These are phyloP conservation scores for Machaerirhynchus nigripectus DNA, from an alignment of 2,113 vertebrate genomes.

Conservation along the genomic window DNA sequence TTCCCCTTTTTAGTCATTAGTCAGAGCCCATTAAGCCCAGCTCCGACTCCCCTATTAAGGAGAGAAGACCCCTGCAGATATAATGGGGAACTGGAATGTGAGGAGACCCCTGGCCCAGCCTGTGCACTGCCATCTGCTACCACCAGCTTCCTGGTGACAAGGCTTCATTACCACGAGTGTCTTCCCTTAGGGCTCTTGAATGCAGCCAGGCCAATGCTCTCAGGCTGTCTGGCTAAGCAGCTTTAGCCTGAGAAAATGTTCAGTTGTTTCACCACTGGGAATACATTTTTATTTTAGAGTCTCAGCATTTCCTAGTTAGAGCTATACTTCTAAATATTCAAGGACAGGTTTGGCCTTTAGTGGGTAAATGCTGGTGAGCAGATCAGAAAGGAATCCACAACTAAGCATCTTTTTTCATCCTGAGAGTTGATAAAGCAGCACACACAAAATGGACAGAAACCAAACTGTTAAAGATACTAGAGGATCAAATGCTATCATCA, in stretches of 20 bases:
- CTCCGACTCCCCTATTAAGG: background rate
- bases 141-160: background rate
- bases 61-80: background rate
- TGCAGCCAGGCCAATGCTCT: background rate
- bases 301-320: background rate
- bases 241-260: background rate
- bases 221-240: background rate
- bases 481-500: background rate
- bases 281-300: background rate
- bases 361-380: background rate
- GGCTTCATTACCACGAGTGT: background rate
- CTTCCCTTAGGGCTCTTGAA: background rate
- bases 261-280: background rate
- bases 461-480: background rate
- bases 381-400: background rate
- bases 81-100: background rate
- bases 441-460: background rate
- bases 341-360: background rate
- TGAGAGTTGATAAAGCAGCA: background rate
- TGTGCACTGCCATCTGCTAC: background rate
- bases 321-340: background rate
- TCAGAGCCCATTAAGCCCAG: slow-evolving; percentile 24
- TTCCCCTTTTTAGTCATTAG: background rate
- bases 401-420: background rate
- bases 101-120: background rate